Evolutionary conservation across 2,888 invertebrate species (phyloP), one percentile per base, ranked within the genome.

Genomic region (Eristalinus aeneus): DNA sequence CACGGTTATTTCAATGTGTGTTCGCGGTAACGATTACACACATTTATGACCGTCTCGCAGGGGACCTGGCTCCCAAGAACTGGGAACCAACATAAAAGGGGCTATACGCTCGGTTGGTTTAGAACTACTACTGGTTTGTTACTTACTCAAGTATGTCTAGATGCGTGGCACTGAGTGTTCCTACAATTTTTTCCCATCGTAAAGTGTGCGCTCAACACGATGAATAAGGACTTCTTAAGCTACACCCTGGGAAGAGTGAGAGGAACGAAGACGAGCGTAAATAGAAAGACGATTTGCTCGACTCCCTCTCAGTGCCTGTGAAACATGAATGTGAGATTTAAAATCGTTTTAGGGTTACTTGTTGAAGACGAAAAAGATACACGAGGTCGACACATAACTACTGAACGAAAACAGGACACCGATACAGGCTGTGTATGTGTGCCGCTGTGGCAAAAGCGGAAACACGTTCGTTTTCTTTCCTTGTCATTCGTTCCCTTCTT

Each of bases 391-490:
- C 10, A 32, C 10, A 56, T 31, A 27, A 32, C 22, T 60, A 76
- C 60, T 20, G 16, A 32, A 27, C 16, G 39, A 65, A 58, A 61
- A 63, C 63, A 32, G 72, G 67, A 61, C 31, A 27, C 31, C 60
- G 31, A 61, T 46, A 54, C 16, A 53, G 68, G 58, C 36, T 56
- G 32, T 12, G 34, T 53, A 80, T 68, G 11, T 27, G 27, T 36
- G 54, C 32, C 36, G n/a, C 23, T 72, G 23, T 72, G 72, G 74
- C 74, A 87, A 83, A 61, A 73, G 75, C 88, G 83, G 73, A 71
- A 84, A 74, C 78, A 88, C 78, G 74, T 64, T 71, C 67, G 32
- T 46, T 46, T 46, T 46, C 46, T 16, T 46, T 46, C 46, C n/a
- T 16, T 46, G n/a, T n/a, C 46, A 16, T 16, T 46, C 46, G 8